Percentiles rank a stretch among this genome's conserved stretches.
These are phyloP conservation scores for Poeciliopsis turneri DNA, from an alignment of 2,797 vertebrate species.

Conservation along the genomic window DNA sequence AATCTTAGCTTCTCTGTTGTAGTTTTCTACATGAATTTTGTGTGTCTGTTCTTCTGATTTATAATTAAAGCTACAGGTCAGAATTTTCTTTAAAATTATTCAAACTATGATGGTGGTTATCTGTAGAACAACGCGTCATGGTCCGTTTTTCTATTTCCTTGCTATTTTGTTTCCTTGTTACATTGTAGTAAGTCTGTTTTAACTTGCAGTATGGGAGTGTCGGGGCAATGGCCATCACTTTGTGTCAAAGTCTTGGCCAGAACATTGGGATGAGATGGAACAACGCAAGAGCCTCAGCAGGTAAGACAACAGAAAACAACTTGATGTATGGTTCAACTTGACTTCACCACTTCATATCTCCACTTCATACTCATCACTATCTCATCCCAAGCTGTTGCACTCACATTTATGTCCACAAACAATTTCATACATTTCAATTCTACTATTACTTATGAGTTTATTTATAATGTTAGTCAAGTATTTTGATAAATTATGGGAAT, in stretches of 20 bases:
- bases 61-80: not conserved
- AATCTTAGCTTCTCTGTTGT: not conserved
- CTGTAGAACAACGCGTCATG: not conserved
- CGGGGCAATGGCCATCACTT: constrained; percentile 88
- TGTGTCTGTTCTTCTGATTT: too few relatives aligned
- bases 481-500: not conserved
- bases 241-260: constrained; percentile 93
- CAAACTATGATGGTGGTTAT: not conserved
- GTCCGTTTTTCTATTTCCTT: not conserved
- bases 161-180: not conserved
- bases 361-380: not conserved
- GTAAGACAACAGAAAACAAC: constrained; percentile 57
- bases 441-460: not conserved
- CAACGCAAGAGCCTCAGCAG: constrained; percentile 87
- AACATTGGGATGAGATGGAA: constrained; percentile 98
- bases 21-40: not conserved
- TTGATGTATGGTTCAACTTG: not conserved
- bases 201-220: constrained; percentile 87
- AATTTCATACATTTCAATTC: not conserved
- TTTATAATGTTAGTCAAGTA: not conserved
- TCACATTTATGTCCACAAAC: not conserved
- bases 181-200: not conserved
- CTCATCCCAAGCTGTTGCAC: not conserved
- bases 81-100: not conserved
- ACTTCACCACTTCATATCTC: not conserved